Evolutionary conservation across 2,797 vertebrate genomes (phyloP).

Genomic region (Ambastaia sidthimunki): DNA sequence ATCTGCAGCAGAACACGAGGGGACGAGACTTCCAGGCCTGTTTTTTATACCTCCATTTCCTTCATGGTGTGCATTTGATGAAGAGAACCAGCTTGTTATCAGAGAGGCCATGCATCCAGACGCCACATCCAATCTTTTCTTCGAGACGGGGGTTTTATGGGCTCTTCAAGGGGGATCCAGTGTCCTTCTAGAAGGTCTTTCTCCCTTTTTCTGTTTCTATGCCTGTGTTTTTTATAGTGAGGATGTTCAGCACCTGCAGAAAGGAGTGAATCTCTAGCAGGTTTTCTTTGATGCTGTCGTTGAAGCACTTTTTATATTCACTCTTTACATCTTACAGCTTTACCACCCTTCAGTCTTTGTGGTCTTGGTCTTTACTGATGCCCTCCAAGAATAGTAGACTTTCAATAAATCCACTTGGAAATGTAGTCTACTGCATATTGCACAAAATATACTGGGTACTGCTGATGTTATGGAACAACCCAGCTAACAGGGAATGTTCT

Average conservation of each 20-base stretch:
- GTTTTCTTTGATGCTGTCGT: not conserved
- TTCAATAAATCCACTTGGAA: conserved; percentile 26
- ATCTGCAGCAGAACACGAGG: conserved; percentile 5
- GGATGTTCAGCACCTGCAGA: conserved; percentile 24
- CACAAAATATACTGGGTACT: not conserved
- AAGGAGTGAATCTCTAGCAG: not conserved
- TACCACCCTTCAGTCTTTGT: not conserved
- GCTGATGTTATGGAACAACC: not conserved
- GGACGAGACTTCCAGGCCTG: not conserved
- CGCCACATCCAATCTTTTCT: conserved; percentile 48
- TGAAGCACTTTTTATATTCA: not conserved
- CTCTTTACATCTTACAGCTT: conserved; percentile 18
- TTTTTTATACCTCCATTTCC: conserved; percentile 29
- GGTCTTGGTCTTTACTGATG: conserved; percentile 12
- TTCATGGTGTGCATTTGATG: conserved; percentile 56
- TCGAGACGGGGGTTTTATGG: conserved; percentile 41
- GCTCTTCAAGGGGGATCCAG: conserved; percentile 47
- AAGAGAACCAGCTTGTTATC: conserved; percentile 71
- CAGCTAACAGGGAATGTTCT: too few relatives aligned
- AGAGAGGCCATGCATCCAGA: conserved; percentile 58
- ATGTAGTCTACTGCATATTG: not conserved
- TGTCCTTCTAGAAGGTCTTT: conserved; percentile 36
- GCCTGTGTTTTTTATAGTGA: not conserved
- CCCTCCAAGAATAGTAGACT: conserved; percentile 19
- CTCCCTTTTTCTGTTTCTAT: not conserved